Percentiles rank a stretch among this genome's conserved stretches.
Evolutionary conservation across 2,113 vertebrate species (phyloP).

Genomic region (Grus americana): DNA sequence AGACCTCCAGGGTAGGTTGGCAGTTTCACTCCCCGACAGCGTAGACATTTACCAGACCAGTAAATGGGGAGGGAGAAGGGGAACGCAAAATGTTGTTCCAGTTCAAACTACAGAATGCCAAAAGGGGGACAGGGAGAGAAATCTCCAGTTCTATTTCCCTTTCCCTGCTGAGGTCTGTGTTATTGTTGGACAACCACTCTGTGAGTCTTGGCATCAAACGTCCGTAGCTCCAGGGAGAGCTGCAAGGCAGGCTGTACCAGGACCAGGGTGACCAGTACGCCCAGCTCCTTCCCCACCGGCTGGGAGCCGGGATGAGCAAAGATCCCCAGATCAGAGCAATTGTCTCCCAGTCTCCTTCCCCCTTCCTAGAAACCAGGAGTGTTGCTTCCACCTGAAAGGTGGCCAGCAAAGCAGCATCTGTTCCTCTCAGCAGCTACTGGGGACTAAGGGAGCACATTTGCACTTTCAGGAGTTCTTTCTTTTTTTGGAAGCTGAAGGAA

Average conservation of each 20-base stretch:
- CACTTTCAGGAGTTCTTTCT: background rate
- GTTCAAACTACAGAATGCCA: background rate
- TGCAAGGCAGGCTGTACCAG: background rate
- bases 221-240: background rate
- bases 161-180: background rate
- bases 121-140: background rate
- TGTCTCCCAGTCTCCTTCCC: background rate
- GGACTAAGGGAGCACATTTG: background rate
- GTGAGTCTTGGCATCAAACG: background rate
- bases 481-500: background rate
- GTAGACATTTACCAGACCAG: background rate
- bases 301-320: background rate
- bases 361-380: background rate
- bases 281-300: background rate
- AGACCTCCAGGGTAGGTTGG: background rate
- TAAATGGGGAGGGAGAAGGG: background rate
- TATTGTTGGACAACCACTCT: background rate
- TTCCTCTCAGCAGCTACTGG: background rate
- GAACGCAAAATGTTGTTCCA: background rate
- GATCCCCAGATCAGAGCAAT: background rate
- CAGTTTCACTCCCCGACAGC: background rate
- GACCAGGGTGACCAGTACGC: background rate
- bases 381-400: background rate
- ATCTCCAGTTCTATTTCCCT: background rate
- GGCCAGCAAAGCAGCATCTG: background rate